Evolutionary conservation across 1,140 invertebrate species (phyloP), one percentile per base, ranked within the genome.

Genomic region (Monomorium pharaonis): DNA sequence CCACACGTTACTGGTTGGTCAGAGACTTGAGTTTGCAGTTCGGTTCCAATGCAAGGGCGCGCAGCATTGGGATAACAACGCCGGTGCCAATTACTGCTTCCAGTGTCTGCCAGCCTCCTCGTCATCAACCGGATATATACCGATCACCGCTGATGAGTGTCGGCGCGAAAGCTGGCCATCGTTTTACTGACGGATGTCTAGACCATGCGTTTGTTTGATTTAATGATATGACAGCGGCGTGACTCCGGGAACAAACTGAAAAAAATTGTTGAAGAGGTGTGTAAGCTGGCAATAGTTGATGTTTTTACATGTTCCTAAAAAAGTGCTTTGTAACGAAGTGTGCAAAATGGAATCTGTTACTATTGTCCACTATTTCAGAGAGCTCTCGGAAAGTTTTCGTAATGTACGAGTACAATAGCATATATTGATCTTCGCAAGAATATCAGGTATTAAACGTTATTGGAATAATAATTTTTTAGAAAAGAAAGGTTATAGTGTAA

Each of bases 11-110:
- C 94, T 95, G 10, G 95, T 97, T 3, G 98, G 98, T 0, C 96
- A 97, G 87, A 96, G 96, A 56, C 92, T 99, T 12, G 97, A 98
- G 92, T 97, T 99, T 84, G 98, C 98, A 1, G 96, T 98, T 6
- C 96, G 97, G 42, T 99, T 98, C 94, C 96, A 97, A 91, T 97
- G 97, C 84, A 97, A 97, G 90, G 98, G 98, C 4, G 96, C 96
- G 81, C 97, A 98, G 91, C 98, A 97, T 94, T 99, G 98, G 98
- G 98, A 99, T 93, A 99, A 97, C 94, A 99, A 99, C 91, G 95
- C 95, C 74, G 98, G 98, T 18, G 95, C 95, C 24, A 99, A 99
- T 95, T 99, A 99, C 93, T 96, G 96, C 92, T 98, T 98, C 93
- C 97, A 98, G 93, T 98, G 97, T 93, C 93, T 98, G 88, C 96